Conservation (phyloP, 2,113 vertebrate species). For the Kryptolebias marmoratus region DNA sequence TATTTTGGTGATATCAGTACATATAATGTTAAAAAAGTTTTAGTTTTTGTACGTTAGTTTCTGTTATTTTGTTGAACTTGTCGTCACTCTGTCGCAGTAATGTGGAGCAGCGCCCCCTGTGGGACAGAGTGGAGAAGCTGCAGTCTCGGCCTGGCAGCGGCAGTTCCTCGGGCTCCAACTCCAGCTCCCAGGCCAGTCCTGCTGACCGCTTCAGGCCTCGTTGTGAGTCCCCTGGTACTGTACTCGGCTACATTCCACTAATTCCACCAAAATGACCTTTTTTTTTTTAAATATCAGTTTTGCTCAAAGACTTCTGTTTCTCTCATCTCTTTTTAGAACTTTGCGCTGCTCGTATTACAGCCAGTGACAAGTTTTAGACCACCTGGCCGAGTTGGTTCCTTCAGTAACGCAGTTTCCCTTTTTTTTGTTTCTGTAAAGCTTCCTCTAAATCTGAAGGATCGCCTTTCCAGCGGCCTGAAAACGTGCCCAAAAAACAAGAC, state of each 20-base stretch:
- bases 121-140: slow-evolving; percentile 97
- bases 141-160: slow-evolving; percentile 93
- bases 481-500: slow-evolving; percentile 88
- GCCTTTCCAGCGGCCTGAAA: slow-evolving; percentile 90
- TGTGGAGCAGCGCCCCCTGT: slow-evolving; percentile 92
- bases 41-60: too few relatives aligned
- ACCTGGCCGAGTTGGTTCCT: slow-evolving; percentile 18
- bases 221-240: slow-evolving; percentile 84
- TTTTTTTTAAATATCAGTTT: background rate
- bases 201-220: slow-evolving; percentile 93
- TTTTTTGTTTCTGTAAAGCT: slow-evolving; percentile 74
- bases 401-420: slow-evolving; percentile 45
- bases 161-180: slow-evolving; percentile 94
- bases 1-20: too few relatives aligned
- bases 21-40: too few relatives aligned
- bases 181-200: slow-evolving; percentile 91
- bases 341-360: too few relatives aligned
- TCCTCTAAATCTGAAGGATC: slow-evolving; percentile 97
- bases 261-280: background rate
- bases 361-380: slow-evolving; percentile 1
- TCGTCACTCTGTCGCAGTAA: slow-evolving; percentile 67
- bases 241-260: slow-evolving; percentile 6
- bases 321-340: too few relatives aligned
- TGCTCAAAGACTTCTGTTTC: too few relatives aligned
- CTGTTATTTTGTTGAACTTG: background rate